These are phyloP conservation scores for Propithecus perrieri DNA, from an alignment of 2,797 vertebrate genomes.

Conservation along the genomic window DNA sequence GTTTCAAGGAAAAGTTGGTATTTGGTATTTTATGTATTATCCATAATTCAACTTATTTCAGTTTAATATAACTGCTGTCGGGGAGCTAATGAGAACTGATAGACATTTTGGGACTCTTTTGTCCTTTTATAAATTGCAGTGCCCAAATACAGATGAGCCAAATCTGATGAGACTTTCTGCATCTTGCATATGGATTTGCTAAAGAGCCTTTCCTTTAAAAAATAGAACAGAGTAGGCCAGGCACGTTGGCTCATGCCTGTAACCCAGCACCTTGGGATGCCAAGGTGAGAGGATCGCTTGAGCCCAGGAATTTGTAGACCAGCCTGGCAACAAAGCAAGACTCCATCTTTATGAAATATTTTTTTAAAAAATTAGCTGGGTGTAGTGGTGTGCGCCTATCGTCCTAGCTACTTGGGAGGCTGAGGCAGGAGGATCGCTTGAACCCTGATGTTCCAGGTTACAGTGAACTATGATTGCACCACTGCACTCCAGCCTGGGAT, in stretches of 20 bases:
- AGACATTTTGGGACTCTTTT: background rate
- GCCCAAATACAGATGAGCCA: background rate
- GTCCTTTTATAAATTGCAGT: conserved; percentile 26
- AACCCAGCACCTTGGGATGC: background rate
- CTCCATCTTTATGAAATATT: background rate
- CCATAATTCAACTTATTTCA: conserved; percentile 37
- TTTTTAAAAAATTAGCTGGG: background rate
- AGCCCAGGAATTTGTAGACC: background rate
- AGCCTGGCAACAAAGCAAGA: background rate
- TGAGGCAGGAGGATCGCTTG: too few species aligned
- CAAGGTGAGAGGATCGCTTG: background rate
- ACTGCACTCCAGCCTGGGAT: too few species aligned
- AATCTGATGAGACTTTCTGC: background rate
- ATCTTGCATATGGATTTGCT: background rate
- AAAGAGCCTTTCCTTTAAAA: background rate
- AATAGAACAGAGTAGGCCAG: background rate
- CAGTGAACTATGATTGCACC: too few species aligned
- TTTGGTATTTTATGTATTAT: conserved; percentile 26
- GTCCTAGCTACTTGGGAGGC: too few species aligned
- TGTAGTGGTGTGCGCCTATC: too few species aligned
- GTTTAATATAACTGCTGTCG: background rate
- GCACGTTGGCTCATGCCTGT: background rate
- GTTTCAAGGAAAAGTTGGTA: background rate
- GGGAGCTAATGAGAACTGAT: background rate
- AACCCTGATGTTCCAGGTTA: too few species aligned